Percentiles rank a stretch among this genome's conserved stretches.
Evolutionary conservation across 2,888 invertebrate genomes (phyloP).

Genomic region (Druceiella hillmani): DNA sequence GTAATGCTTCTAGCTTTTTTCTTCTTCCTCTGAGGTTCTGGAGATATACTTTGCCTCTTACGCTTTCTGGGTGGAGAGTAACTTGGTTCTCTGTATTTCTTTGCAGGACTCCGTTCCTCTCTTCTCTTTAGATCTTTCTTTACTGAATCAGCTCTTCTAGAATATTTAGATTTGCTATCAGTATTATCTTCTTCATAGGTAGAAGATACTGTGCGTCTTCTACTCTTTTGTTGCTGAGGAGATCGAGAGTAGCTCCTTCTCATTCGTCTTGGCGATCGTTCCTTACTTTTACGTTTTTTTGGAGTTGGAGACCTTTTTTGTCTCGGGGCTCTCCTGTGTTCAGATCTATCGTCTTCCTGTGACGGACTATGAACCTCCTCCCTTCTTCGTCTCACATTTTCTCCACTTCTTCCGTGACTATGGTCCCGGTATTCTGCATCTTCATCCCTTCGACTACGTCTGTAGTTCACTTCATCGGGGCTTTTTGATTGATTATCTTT

Average conservation of each 20-base stretch:
- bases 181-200: no score
- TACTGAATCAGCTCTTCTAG: no score
- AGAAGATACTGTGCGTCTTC: no score
- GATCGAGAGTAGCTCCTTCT: background rate
- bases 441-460: no score
- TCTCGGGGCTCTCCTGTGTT: constrained; percentile 21
- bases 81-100: constrained; percentile 11
- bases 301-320: constrained; percentile 24
- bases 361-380: no score
- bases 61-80: constrained; percentile 11
- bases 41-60: constrained; percentile 31
- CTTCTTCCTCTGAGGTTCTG: constrained; percentile 19
- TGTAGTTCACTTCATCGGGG: no score
- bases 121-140: constrained; percentile 5
- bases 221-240: constrained; percentile 6
- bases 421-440: no score
- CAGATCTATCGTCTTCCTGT: no score
- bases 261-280: constrained; percentile 2
- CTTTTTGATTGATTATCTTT: no score
- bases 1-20: constrained; percentile 14
- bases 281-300: background rate
- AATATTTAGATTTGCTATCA: no score
- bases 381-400: no score
- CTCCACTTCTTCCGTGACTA: no score
- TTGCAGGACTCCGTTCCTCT: constrained; percentile 8